Conservation (phyloP, 2,797 vertebrate species). For the Kryptolebias ocellatus region DNA sequence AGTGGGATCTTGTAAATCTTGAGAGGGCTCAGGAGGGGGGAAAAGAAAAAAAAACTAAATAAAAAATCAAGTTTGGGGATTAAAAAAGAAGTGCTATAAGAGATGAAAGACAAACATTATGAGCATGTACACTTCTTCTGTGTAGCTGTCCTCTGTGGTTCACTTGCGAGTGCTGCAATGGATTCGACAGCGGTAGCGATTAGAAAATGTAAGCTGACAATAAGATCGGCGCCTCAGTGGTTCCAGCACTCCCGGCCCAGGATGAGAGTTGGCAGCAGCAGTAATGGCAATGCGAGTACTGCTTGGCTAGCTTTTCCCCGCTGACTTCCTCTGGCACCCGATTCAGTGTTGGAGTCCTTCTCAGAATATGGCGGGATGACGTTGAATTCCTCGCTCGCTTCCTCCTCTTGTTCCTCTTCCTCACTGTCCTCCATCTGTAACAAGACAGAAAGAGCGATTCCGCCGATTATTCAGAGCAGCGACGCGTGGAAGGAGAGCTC, state of each 20-base stretch:
- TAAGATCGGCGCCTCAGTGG: constrained; percentile 47
- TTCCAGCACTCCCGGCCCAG: constrained; percentile 73
- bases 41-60: constrained; percentile 13
- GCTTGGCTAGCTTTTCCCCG: constrained; percentile 49
- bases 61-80: constrained; percentile 21
- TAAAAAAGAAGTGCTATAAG: constrained; percentile 20
- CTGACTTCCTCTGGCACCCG: constrained; percentile 72
- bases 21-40: constrained; percentile 33
- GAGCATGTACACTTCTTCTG: constrained; percentile 51
- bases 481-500: constrained; percentile 36
- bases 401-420: constrained; percentile 70
- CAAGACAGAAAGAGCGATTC: constrained; percentile 47
- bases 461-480: constrained; percentile 51
- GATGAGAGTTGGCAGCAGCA: constrained; percentile 67
- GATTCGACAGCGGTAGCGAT: constrained; percentile 42
- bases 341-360: constrained; percentile 78
- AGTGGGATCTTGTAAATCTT: constrained; percentile 49
- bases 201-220: constrained; percentile 33
- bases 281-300: constrained; percentile 53
- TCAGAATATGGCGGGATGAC: constrained; percentile 82
- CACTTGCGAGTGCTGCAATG: constrained; percentile 43
- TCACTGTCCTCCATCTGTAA: constrained; percentile 80
- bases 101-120: constrained; percentile 17
- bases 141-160: constrained; percentile 37
- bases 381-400: constrained; percentile 73